Evolutionary conservation across 2,113 vertebrate genomes (phyloP), one percentile per base, ranked within the genome.

Genomic region (Sinocyclocheilus anophthalmus): DNA sequence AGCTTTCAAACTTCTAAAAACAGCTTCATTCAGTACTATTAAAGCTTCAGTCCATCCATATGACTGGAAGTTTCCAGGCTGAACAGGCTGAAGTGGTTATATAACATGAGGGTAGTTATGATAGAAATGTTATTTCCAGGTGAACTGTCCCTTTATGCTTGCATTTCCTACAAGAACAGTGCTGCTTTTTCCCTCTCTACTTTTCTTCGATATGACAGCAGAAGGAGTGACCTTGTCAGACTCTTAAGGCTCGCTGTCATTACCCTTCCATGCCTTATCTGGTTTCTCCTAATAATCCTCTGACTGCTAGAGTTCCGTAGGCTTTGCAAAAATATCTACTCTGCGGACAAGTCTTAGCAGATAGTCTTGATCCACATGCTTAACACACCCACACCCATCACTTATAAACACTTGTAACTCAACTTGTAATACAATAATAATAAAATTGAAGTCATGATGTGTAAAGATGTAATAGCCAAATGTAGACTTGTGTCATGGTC

Each of bases 261-360:
- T 81, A 45, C 24, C 48, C 73, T 61, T 55, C 39, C 48, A 69
- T 4, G 50, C 22, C 33, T 45, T 79, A 69, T 91, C 65, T 12
- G 11, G 76, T 89, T 85, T 87, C 84, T 50, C 63, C 24, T 69
- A 63, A 72, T 79, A 84, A 87, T 87, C 86, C 76, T 87, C 79
- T 67, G 77, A 79, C 73, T 73, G 33, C 69, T 89, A n/a, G 65
- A 84, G 87, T 89, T 89, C 87, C 89, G 12, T 70, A 67, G 61
- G 61, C 78, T 90, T 89, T 84, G 85, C 67, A 81, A 79, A 75
- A 81, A 65, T 50, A 76, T 87, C 70, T 76, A 83, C 72, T 69
- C 33, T 14, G 26, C 80, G 73, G 50, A 61, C 37, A 22, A 78
- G 69, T 81, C 57, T 57, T 22, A 65, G 65, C 81, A 84, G 83